Base-by-base conservation (phyloP, 1,140 invertebrate genomes). In the Battus philenor region DNA sequence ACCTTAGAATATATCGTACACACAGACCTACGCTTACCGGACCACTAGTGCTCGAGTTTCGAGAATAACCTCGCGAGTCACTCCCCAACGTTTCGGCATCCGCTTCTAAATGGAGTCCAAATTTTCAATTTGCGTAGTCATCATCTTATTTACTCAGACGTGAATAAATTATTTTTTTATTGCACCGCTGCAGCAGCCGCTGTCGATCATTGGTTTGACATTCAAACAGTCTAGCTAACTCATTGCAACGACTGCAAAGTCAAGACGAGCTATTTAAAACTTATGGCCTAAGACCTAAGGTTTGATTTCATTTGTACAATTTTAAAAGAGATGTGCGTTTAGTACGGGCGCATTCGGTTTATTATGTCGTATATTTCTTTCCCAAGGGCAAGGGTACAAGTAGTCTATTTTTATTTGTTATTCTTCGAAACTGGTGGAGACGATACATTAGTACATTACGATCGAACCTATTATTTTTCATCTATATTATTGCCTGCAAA, bases 121-220 rank as follows among this genome's bases (percentile, higher is more conserved):
- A 73, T 72, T 64, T 67, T 56, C 67, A 67, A 73, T 75, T 77
- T 72, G 61, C 53, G 56, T 54, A 56, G 46, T 58, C 65, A 75
- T 80, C 74, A 75, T 70, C 60, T 75, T 80, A 71, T 82, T 84
- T 77, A 80, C 69, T 59, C 70, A 61, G 75, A 84, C 67, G 64
- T 65, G 65, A 73, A 84, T 79, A 79, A 77, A 82, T 82, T 77
- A 80, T 84, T 77, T 78, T 82, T 84, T 82, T 82, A 82, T 80
- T 80, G 76, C 68, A 66, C 49, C 52, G 63, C 44, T 75, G 77
- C 63, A 72, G 61, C 64, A 68, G 72, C 64, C 75, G 59, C 57
- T 70, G 67, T 69, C 68, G 73, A 81, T 79, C 73, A 84, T 85
- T 85, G 68, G 75, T 85, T 85, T 85, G 80, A 85, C 80, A 81